Conservation (phyloP, 2,797 vertebrate species). For the Anas georgica region DNA sequence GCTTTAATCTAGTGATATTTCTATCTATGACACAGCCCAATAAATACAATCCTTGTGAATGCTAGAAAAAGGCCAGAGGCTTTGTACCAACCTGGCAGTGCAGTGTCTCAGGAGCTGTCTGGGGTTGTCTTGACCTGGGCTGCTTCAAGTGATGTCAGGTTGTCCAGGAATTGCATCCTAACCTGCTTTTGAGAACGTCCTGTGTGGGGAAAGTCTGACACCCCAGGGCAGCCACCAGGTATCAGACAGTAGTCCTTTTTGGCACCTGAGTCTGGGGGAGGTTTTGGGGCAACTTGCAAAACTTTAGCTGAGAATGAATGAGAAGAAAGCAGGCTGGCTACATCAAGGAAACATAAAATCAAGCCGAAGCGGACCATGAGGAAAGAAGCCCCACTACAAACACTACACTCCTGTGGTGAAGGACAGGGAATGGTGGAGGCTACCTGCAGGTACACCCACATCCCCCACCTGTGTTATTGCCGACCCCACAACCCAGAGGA, state of each 20-base stretch:
- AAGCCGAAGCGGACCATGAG: not conserved
- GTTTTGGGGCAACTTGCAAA: not conserved
- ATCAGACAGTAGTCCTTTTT: not conserved
- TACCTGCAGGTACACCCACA: not conserved
- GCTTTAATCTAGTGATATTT: slow-evolving; percentile 18
- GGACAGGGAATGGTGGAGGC: not conserved
- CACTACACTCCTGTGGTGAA: rapidly evolving
- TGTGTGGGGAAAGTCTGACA: not conserved
- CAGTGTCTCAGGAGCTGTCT: not conserved
- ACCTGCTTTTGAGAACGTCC: not conserved
- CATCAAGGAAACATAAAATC: rapidly evolving
- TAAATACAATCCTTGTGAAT: not conserved
- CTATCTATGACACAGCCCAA: not conserved
- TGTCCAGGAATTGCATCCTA: not conserved
- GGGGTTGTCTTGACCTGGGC: not conserved
- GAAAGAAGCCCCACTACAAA: not conserved
- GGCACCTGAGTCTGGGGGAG: not conserved
- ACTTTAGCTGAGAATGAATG: not conserved
- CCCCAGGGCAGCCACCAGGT: rapidly evolving
- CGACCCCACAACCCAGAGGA: not conserved
- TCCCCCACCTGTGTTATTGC: not conserved
- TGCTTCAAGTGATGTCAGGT: not conserved
- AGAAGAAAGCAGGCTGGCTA: not conserved
- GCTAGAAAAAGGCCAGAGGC: not conserved
- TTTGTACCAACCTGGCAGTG: not conserved